Evolutionary conservation across 2,797 vertebrate genomes (phyloP), one percentile per base, ranked within the genome.

Genomic region (Neostethus bicornis): DNA sequence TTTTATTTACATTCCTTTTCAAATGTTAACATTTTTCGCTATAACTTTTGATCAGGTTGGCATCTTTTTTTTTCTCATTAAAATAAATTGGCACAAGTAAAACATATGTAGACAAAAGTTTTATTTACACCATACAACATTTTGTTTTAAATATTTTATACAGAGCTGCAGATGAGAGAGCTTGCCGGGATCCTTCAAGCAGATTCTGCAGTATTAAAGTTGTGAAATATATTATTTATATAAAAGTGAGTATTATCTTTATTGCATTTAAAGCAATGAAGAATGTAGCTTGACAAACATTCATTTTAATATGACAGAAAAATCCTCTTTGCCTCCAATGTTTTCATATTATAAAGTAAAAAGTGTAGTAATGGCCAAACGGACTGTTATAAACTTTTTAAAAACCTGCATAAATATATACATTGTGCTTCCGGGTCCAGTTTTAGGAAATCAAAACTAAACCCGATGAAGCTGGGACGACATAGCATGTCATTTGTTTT

Each of bases 161-260:
- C 97, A 98, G 95, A 94, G 94, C 95, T 98, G 96, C 97, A 99
- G 97, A 96, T 96, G 93, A 93, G 94, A 95, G 94, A 95, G 96
- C 95, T 96, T 94, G 92, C 94, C 89, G 86, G 93, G 89, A 95
- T 95, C 95, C 94, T 97, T 94, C 94, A 93, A 95, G 95, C 96
- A 93, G 95, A 93, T 94, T 96, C 97, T 98, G 96, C 97, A 98
- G 96, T 98, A 98, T 97, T 98, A 99, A 99, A 99, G 96, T 97
- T 98, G 96, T 99, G 96, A 99, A 99, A 99, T 99, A 99, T 99
- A 99, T 99, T 99, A 99, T 99, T 98, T 96, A 98, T 99, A 99
- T 97, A 99, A 99, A 99, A 99, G 96, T 98, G 97, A 96, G 95
- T 98, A 98, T 98, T 98, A 98, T 96, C 96, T 98, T 98, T 98